Evolutionary conservation across 2,888 invertebrate genomes (phyloP).

Genomic region (Drosophila melanosoma): DNA sequence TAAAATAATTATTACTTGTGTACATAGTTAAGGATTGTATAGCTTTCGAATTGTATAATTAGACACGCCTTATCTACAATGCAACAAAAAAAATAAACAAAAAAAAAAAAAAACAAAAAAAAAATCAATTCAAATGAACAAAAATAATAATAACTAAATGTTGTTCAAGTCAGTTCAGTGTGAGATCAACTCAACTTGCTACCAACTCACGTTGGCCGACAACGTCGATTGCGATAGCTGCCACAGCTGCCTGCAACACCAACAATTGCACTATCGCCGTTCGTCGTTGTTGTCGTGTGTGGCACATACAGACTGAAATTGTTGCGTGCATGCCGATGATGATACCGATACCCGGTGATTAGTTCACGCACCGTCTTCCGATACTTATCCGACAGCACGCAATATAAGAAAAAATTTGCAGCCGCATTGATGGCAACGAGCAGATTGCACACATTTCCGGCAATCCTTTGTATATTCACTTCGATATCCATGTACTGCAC

Average conservation of each 20-base stretch:
- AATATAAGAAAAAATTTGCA: conserved; percentile 91
- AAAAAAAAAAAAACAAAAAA: neutral
- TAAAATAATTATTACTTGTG: conserved; percentile 13
- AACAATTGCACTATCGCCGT: conserved; percentile 47
- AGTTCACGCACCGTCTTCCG: conserved; percentile 86
- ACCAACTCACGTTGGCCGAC: conserved; percentile 49
- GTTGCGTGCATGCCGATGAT: conserved; percentile 73
- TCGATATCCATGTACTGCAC: conserved; percentile 66
- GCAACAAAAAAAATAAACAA: conserved; percentile 9
- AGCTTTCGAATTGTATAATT: conserved; percentile 14
- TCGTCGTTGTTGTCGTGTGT: conserved; percentile 66
- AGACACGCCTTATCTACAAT: conserved; percentile 25
- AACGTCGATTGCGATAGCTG: conserved; percentile 61
- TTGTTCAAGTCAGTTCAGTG: conserved; percentile 1
- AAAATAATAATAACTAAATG: neutral
- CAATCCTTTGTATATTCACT: conserved; percentile 82
- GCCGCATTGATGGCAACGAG: conserved; percentile 90
- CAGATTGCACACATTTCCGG: conserved; percentile 91
- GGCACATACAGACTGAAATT: conserved; percentile 77
- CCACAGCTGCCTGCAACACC: conserved; percentile 30
- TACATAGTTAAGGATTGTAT: conserved; percentile 23
- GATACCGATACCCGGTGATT: conserved; percentile 82
- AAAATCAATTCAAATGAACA: neutral
- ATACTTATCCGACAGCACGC: conserved; percentile 91
- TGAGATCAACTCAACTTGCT: neutral